phyloP scores from a whole-genome alignment of 1,140 invertebrate species.

The Elysia chlorotica region DNA sequence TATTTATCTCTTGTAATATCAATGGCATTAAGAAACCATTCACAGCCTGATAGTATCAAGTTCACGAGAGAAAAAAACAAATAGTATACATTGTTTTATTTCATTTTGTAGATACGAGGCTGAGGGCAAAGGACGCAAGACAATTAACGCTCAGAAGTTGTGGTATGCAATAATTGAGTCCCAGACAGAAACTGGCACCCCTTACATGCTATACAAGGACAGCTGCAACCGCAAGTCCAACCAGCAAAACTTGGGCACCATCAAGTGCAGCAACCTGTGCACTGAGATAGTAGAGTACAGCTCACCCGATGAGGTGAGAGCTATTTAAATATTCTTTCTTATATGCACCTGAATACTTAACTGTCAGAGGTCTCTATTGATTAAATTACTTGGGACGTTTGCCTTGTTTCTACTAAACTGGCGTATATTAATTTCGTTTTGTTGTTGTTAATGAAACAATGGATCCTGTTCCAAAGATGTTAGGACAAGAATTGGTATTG shows the following conservation, averaged over 20 bases:
- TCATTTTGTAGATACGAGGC: slow-evolving; percentile 76
- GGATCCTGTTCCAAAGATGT: too few relatives aligned
- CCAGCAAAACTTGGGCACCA: slow-evolving; percentile 98
- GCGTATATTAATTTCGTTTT: too few relatives aligned
- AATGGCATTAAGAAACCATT: not conserved
- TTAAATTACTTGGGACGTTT: too few relatives aligned
- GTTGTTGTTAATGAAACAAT: too few relatives aligned
- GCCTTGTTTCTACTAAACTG: too few relatives aligned
- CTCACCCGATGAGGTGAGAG: slow-evolving; percentile 79
- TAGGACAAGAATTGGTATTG: too few relatives aligned
- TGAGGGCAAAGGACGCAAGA: slow-evolving; percentile 76
- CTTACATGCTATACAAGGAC: slow-evolving; percentile 98
- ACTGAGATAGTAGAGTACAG: slow-evolving; percentile 96
- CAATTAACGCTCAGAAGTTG: slow-evolving; percentile 84
- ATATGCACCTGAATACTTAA: too few relatives aligned
- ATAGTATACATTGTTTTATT: not conserved
- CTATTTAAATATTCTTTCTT: too few relatives aligned
- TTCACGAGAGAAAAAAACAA: not conserved
- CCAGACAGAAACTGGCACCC: slow-evolving; percentile 97
- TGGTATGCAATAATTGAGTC: slow-evolving; percentile 95
- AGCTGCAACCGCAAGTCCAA: slow-evolving; percentile 97
- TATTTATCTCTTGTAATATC: not conserved
- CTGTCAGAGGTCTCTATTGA: too few relatives aligned
- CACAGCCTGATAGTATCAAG: not conserved
- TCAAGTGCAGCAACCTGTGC: slow-evolving; percentile 97